A percentile compares a stretch with the other conserved stretches of the same genome.
phyloP scores from a whole-genome alignment of 2,113 vertebrate genomes.

The Megaceryle torquata region DNA sequence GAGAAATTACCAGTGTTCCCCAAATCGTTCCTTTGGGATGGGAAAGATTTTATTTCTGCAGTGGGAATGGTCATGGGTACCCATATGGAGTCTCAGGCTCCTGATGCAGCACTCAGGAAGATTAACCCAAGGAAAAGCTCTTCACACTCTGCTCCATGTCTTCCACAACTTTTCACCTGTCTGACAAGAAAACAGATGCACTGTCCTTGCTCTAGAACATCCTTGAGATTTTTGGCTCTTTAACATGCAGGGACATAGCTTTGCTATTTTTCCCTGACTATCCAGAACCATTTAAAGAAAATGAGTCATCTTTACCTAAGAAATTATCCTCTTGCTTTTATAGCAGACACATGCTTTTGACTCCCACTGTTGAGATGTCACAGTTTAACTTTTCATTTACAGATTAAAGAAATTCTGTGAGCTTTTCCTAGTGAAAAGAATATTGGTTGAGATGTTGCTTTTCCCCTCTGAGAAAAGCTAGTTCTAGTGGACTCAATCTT shows the following conservation, averaged over 20 bases:
- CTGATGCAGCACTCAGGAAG: neutral
- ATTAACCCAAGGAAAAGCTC: neutral
- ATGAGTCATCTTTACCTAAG: neutral
- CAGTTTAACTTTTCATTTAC: neutral
- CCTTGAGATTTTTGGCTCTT: neutral
- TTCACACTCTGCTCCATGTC: neutral
- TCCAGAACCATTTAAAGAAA: neutral
- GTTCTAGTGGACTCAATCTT: neutral
- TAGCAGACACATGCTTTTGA: neutral
- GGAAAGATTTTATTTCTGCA: neutral
- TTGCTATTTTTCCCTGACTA: neutral
- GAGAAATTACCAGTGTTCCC: neutral
- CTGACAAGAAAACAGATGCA: neutral
- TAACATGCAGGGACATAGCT: neutral
- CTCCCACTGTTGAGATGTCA: neutral
- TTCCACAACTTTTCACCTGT: neutral
- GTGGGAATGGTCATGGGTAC: neutral
- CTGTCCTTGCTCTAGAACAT: neutral
- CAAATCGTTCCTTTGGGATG: neutral
- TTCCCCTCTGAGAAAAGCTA: accelerated
- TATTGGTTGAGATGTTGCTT: neutral
- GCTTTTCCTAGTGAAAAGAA: neutral
- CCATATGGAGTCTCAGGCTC: neutral
- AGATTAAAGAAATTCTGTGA: neutral
- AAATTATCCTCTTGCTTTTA: neutral